Evolutionary conservation across 2,888 invertebrate species (phyloP).

Genomic region (Apoderus coryli): DNA sequence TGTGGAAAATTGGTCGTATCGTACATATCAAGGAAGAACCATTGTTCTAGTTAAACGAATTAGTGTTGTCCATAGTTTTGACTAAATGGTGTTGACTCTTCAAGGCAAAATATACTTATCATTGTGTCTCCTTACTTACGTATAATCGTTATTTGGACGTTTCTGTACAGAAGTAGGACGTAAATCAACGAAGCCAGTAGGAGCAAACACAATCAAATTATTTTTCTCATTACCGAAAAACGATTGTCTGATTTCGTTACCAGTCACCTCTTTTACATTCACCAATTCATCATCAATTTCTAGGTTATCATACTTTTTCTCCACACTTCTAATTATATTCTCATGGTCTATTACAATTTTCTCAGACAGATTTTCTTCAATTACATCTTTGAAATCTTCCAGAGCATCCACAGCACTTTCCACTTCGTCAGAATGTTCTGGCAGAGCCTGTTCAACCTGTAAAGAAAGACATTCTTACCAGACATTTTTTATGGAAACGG

Average conservation of each 20-base stretch:
- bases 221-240: conserved; percentile 14
- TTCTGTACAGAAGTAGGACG: conserved; percentile 14
- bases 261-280: conserved; percentile 20
- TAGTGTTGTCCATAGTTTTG: too few species aligned
- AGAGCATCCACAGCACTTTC: conserved; percentile 29
- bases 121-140: conserved; percentile 15
- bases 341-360: background rate
- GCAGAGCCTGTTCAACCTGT: conserved; percentile 22
- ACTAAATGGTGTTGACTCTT: too few species aligned
- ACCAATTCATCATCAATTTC: conserved; percentile 21
- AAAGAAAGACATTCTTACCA: too few species aligned
- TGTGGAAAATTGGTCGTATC: too few species aligned
- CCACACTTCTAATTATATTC: conserved; percentile 11
- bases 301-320: conserved; percentile 22
- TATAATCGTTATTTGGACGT: conserved; percentile 12
- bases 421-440: conserved; percentile 23
- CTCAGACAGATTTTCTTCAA: conserved; percentile 3
- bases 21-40: too few species aligned
- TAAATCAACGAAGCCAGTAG: conserved; percentile 28
- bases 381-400: conserved; percentile 24
- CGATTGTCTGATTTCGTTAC: conserved; percentile 19
- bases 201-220: conserved; percentile 24
- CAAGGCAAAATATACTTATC: too few species aligned
- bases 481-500: too few species aligned
- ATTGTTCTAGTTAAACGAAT: too few species aligned